These are phyloP conservation scores for Microctenopoma lineatum DNA, from an alignment of 2,797 vertebrate genomes.

Conservation along the genomic window DNA sequence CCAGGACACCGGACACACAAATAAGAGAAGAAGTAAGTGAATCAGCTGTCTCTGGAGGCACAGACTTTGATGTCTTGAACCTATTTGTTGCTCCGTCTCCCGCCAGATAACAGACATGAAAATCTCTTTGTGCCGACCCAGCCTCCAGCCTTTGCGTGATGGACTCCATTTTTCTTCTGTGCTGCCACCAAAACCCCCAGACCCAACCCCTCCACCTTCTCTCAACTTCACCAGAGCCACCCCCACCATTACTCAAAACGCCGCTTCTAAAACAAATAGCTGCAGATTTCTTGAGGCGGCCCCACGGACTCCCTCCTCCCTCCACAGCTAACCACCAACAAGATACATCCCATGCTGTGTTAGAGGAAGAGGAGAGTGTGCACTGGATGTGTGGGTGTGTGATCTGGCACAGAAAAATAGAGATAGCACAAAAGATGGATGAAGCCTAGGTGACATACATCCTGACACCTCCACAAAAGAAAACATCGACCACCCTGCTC, in stretches of 20 bases:
- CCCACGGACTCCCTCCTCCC: neutral
- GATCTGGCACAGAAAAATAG: conserved; percentile 2
- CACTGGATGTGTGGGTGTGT: conserved; percentile 17
- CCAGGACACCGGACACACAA: conserved; percentile 49
- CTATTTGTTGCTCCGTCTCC: conserved; percentile 73
- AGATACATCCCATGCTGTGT: conserved; percentile 29
- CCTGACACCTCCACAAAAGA: conserved; percentile 72
- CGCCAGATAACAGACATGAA: conserved; percentile 74
- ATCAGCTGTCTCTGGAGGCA: conserved; percentile 70
- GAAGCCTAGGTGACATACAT: conserved; percentile 64
- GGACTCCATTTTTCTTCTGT: conserved; percentile 65
- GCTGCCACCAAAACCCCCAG: conserved; percentile 14
- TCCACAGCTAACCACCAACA: neutral
- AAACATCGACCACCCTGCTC: conserved; percentile 68
- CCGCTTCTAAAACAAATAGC: conserved; percentile 75
- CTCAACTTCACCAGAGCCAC: conserved; percentile 17
- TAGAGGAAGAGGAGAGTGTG: neutral
- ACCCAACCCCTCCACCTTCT: neutral
- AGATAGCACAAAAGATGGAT: conserved; percentile 67
- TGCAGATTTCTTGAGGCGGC: conserved; percentile 49
- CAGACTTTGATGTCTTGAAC: conserved; percentile 53
- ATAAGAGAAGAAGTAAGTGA: conserved; percentile 67
- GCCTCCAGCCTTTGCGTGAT: conserved; percentile 70
- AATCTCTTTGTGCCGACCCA: conserved; percentile 72
- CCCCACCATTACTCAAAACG: conserved; percentile 61